Conservation (phyloP, 2,797 vertebrate genomes). For the Rallus crepitans region DNA sequence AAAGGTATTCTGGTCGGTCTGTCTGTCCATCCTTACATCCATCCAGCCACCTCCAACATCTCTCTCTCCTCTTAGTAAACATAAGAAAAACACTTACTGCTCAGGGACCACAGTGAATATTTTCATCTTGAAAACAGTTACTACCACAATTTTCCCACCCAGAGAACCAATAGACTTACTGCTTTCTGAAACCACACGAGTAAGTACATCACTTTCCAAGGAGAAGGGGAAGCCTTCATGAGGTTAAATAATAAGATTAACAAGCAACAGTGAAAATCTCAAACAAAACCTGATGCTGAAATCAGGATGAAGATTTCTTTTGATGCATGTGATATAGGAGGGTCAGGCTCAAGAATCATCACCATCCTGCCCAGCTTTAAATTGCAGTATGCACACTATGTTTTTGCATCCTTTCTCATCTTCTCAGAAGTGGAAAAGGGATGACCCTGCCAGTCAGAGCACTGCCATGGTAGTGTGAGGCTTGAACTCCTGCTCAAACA, state of each 20-base stretch:
- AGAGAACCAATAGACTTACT: background rate
- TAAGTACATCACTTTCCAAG: background rate
- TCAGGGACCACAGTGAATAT: background rate
- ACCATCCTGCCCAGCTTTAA: background rate
- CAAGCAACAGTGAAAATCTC: background rate
- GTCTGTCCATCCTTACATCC: background rate
- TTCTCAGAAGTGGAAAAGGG: background rate
- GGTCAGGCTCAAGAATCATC: background rate
- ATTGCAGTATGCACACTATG: background rate
- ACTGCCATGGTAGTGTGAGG: background rate
- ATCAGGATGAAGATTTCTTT: background rate
- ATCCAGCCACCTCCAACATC: background rate
- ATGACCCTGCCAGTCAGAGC: background rate
- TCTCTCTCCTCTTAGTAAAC: background rate
- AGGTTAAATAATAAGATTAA: background rate
- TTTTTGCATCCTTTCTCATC: background rate
- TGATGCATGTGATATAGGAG: rapidly evolving
- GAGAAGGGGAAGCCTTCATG: background rate
- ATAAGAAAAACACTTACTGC: background rate
- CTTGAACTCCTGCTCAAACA: background rate
- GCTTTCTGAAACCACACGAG: background rate
- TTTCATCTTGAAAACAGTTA: background rate
- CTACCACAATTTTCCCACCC: background rate
- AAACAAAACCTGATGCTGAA: background rate
- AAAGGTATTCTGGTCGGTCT: background rate